phyloP scores from a whole-genome alignment of 92 coral and sea anemone genomes.

The Pocillopora grandis region DNA sequence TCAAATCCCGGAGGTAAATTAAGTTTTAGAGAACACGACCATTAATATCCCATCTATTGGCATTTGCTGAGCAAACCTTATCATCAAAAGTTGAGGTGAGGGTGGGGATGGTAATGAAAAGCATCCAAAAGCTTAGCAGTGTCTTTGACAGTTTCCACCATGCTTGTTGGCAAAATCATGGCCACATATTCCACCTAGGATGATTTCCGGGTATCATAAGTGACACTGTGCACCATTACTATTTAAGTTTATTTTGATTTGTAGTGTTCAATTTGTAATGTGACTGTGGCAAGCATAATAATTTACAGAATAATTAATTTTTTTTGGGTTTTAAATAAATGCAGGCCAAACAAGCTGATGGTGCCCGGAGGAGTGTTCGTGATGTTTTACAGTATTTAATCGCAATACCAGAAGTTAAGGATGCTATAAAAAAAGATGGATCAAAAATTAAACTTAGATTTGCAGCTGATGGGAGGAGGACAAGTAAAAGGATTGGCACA shows the following conservation, averaged over 20 bases:
- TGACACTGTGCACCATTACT: not conserved
- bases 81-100: not conserved
- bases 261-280: not conserved
- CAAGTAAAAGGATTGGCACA: too few relatives aligned
- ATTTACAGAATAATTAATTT: not conserved
- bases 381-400: too few relatives aligned
- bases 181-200: not conserved
- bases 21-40: too few relatives aligned
- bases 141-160: not conserved
- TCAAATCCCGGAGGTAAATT: too few relatives aligned
- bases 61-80: constrained; percentile 1
- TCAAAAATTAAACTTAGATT: too few relatives aligned
- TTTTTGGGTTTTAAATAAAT: constrained; percentile 10
- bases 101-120: too few relatives aligned
- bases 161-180: not conserved
- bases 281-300: not conserved
- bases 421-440: too few relatives aligned
- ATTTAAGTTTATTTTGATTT: not conserved
- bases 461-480: too few relatives aligned
- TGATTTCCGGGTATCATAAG: not conserved
- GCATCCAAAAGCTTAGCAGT: not conserved
- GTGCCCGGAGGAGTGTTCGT: too few relatives aligned
- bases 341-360: not conserved
- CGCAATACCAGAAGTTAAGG: too few relatives aligned
- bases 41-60: too few relatives aligned